phyloP scores from a whole-genome alignment of 2,888 invertebrate species.

The Thera obeliscata region DNA sequence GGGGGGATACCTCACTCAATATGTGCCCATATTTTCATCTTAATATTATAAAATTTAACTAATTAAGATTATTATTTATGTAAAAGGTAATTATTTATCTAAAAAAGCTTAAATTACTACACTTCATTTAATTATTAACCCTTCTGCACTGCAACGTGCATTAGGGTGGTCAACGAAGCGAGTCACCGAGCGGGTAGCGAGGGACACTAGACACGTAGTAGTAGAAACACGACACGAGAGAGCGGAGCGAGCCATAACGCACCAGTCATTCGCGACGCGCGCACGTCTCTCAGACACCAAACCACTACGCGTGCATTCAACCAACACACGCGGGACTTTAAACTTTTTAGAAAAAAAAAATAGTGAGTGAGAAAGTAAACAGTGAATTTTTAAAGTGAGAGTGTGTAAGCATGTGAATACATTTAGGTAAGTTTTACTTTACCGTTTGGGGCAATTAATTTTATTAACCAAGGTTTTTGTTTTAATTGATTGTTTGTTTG shows the following conservation, averaged over 20 bases:
- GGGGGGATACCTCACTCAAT: too few species aligned
- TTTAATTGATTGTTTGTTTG: slow-evolving; percentile 35
- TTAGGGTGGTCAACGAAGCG: slow-evolving; percentile 23
- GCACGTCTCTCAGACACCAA: slow-evolving; percentile 11
- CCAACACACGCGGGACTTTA: slow-evolving; percentile 19
- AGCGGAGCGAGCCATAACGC: slow-evolving; percentile 16
- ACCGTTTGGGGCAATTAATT: slow-evolving; percentile 39
- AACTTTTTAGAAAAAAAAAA: slow-evolving; percentile 10
- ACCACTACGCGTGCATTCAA: slow-evolving; percentile 1
- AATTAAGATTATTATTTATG: too few species aligned
- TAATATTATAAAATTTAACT: too few species aligned
- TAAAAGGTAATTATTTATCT: background rate
- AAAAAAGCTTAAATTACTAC: too few species aligned
- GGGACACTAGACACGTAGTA: background rate
- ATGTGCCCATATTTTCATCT: too few species aligned
- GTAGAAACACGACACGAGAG: background rate
- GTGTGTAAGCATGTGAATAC: slow-evolving; percentile 34
- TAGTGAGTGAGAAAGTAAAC: slow-evolving; percentile 31
- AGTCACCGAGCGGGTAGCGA: slow-evolving; percentile 5
- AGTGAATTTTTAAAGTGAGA: slow-evolving; percentile 35
- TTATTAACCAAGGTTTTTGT: slow-evolving; percentile 33
- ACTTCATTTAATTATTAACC: slow-evolving; percentile 8
- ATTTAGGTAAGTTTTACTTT: slow-evolving; percentile 38
- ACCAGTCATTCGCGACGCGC: slow-evolving; percentile 19
- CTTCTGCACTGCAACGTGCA: slow-evolving; percentile 15